Evolutionary conservation across 2,888 invertebrate species (phyloP), one percentile per base, ranked within the genome.

Genomic region (Chelonus formosanus): DNA sequence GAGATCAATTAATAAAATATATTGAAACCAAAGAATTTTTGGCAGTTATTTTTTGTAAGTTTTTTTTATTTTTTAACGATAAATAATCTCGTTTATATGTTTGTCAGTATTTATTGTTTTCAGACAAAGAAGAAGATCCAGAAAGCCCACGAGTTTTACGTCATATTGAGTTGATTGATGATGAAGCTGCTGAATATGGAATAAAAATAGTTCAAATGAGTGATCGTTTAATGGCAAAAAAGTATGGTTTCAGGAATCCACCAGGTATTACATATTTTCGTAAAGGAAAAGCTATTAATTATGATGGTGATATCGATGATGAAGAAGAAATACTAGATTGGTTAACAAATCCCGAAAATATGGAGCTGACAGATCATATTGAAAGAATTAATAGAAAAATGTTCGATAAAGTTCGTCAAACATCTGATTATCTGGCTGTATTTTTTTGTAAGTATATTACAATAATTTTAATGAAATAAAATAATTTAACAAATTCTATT

Each of bases 341-440:
- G 96, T 85, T 96, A 8, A 96, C 96, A 0, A 93, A 95, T 82
- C 96, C 96, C 0, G 93, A 94, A 76, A 96, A 96, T 76, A 96
- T 96, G 96, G 96, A 96, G 84, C 87, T 96, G 68, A 94, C 93
- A 4, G 96, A 96, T 84, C 93, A 94, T 74, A 96, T 96, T 62
- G 96, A 96, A 83, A 90, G 92, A 80, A 95, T 96, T 8, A 96
- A 96, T 81, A 88, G 89, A 65, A 95, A 96, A 85, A 96, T 96
- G 96, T 95, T 96, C 80, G 92, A 94, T 70, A 94, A 96, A 84
- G 93, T 96, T 76, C 88, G 94, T 53, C 93, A 94, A 79, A 90
- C 92, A 40, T 94, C 95, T 0, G 95, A 96, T 80, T 95, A 95
- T 80, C 90, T 96, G 36, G 96, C 96, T 4, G 95, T 95, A 61